phyloP scores from a whole-genome alignment of 1,140 invertebrate species.

The Dendrolimus kikuchii region DNA sequence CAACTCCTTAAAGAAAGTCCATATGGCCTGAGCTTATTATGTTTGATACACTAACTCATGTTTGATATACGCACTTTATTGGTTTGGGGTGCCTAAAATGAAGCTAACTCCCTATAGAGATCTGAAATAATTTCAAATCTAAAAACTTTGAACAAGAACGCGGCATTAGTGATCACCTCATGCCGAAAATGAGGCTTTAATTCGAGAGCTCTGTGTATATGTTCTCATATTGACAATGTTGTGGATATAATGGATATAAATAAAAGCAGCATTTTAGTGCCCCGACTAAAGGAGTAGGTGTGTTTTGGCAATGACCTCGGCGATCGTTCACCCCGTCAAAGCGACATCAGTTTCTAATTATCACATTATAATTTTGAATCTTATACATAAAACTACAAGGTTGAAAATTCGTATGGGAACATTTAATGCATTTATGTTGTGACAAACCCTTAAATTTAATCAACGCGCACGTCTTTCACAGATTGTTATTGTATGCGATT shows the following conservation, averaged over 20 bases:
- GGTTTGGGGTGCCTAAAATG: constrained; percentile 47
- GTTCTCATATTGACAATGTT: not conserved
- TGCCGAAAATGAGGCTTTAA: too few relatives aligned
- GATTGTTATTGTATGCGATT: constrained; percentile 9
- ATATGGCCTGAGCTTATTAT: constrained; percentile 32
- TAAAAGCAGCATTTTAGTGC: constrained; percentile 41
- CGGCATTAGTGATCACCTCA: too few relatives aligned
- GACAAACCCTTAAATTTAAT: constrained; percentile 11
- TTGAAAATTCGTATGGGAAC: constrained; percentile 2
- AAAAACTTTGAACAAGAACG: too few relatives aligned
- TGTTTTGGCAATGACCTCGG: constrained; percentile 61
- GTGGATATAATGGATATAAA: not conserved
- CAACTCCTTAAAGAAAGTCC: constrained; percentile 20
- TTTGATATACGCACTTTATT: constrained; percentile 46
- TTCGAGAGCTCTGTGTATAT: too few relatives aligned
- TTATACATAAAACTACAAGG: constrained; percentile 7
- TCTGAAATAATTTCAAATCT: too few relatives aligned
- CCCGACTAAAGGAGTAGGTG: constrained; percentile 36
- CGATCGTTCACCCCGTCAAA: constrained; percentile 37
- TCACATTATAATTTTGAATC: constrained; percentile 9
- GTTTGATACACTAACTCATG: constrained; percentile 60
- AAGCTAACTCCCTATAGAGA: constrained; percentile 12
- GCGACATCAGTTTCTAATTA: constrained; percentile 3
- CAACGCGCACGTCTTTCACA: constrained; percentile 4
- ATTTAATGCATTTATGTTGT: constrained; percentile 4